These are phyloP conservation scores for Teleogryllus oceanicus DNA, from an alignment of 2,888 invertebrate genomes.

Conservation along the genomic window DNA sequence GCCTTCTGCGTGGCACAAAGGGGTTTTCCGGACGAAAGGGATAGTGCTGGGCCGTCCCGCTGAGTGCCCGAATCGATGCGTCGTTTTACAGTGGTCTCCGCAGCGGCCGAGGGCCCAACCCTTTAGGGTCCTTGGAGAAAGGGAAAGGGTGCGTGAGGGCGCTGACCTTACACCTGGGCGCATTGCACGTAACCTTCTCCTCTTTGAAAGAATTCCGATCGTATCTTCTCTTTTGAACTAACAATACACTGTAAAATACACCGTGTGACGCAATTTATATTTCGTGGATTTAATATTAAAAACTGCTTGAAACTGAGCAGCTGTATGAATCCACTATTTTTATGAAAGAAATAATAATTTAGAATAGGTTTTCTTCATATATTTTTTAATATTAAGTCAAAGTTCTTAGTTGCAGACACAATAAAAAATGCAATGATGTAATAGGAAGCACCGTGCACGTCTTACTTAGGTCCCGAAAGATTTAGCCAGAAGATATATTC, in stretches of 20 bases:
- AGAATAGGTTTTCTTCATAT: too few species aligned
- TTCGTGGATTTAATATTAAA: too few species aligned
- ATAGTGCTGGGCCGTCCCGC: not conserved
- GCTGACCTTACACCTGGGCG: not conserved
- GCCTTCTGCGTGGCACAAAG: not conserved
- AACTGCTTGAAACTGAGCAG: too few species aligned
- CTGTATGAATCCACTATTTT: too few species aligned
- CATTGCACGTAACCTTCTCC: not conserved
- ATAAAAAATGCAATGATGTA: too few species aligned
- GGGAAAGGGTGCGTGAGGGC: not conserved
- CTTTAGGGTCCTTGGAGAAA: not conserved
- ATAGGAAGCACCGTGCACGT: too few species aligned
- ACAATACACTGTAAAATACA: not conserved
- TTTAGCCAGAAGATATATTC: too few species aligned
- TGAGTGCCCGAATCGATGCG: not conserved
- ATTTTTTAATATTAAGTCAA: too few species aligned
- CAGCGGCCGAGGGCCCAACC: not conserved
- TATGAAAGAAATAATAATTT: too few species aligned
- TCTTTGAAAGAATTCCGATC: not conserved
- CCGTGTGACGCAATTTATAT: too few species aligned
- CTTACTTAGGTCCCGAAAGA: too few species aligned
- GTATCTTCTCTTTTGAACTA: not conserved
- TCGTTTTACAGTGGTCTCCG: slow-evolving; percentile 18
- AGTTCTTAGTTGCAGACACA: too few species aligned
- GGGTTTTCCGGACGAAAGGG: not conserved